Base-by-base conservation (phyloP, 2,113 vertebrate species). In the Dolichotis patagonum region DNA sequence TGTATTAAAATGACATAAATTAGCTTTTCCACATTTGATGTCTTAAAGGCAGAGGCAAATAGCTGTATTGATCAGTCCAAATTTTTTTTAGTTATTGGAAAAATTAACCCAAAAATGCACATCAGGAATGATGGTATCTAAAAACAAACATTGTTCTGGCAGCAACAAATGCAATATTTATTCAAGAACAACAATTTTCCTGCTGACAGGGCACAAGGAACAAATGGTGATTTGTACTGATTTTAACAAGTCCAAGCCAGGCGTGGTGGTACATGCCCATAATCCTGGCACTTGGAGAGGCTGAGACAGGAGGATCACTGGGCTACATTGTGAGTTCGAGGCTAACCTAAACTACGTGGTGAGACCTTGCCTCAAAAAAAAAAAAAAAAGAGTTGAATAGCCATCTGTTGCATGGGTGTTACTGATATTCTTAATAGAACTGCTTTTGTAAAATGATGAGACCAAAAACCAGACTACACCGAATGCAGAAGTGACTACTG, bases 81-180 rank as follows among this genome's bases (percentile, higher is more conserved):
- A 97, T 69, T 46, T 95, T 96, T 58, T 52, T 78, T 30, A 84
- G 56, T 84, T 85, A 88, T 75, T 46, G 24, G 58, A 84, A 94
- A 96, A 92, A 85, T 16, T 65, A 71, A 90, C 71, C n/a, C 73
- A 87, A 85, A 86, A 85, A 46, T n/a, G 41, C 87, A 97, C 63
- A 60, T 89, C 28, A 62, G 73, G 67, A 95, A 95, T 86, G 90
- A 75, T 90, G 58, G 38, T 75, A 95, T 96, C 88, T 78, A 63
- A 94, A 92, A 96, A 75, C 65, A 97, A 97, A 97, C 62, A 96
- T 75, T 83, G 52, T 30, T 28, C 56, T 82, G 71, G 84, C 56
- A 95, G 84, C 94, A 96, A 71, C 86, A 97, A 96, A 71, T 28
- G 73, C 41, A 62, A 43, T 97, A 90, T 97, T 97, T 97, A 96